Base-by-base conservation (phyloP, 2,113 vertebrate species). In the Spermophilus dauricus region DNA sequence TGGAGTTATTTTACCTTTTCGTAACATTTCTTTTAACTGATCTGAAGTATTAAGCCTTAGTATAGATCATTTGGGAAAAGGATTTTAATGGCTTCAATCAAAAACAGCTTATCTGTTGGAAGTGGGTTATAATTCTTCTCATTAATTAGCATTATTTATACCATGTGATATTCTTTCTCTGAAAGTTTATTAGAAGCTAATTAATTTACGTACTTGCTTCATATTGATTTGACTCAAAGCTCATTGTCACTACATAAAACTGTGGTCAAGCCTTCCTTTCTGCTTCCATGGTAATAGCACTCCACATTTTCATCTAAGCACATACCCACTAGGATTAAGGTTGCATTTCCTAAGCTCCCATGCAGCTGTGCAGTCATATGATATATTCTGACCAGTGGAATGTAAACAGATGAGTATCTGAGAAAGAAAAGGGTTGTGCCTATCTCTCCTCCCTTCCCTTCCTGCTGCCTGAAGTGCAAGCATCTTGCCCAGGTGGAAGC, bases 161-260 rank as follows among this genome's bases (percentile, higher is more conserved):
- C 45, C 0, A 1, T 26, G 65, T 77, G 53, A 56, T 73, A 14
- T 56, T 94, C 80, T 78, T 70, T 16, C 58, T 75, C 67, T 72
- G 70, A 30, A 76, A 65, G 34, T 86, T 67, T 58, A 58, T 42
- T 85, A 70, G 84, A 80, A 86, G 63, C 7, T 18, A 70, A 65
- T 81, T 67, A 85, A 67, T 87, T 92, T 76, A 42, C 37, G 87
- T 76, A 42, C 37, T 90, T 76, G 32, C 48, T 67, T 20, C 10
- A 4, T 61, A 76, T 95, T 92, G 75, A 84, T 89, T 84, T 91
- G 73, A 86, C 28, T 92, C 30, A 76, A 58, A 87, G 75, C 76
- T 95, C 65, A 32, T 2, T 63, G 87, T 76, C 67, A 67, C 72
- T 77, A 65, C 78, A 37, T 89, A 48, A 77, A 87, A 39, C 28